Evolutionary conservation across 2,113 vertebrate species (phyloP).

Genomic region (Bujurquina vittata): DNA sequence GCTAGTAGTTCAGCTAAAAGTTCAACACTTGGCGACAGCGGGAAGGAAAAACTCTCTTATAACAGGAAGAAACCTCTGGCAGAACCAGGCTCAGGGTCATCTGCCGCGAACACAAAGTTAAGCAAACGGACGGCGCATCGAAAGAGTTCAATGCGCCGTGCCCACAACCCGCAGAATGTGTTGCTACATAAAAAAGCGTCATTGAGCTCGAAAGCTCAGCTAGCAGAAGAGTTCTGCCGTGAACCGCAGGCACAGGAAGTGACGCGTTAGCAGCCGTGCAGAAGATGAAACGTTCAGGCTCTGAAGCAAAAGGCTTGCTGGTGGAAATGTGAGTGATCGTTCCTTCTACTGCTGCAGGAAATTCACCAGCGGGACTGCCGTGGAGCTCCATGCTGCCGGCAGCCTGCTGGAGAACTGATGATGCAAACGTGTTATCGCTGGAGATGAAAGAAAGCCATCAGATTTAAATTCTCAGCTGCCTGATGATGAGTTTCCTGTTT

Average conservation of each 20-base stretch:
- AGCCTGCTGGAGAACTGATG: neutral
- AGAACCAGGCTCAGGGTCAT: too few species aligned
- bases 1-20: neutral
- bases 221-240: too few species aligned
- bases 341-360: neutral
- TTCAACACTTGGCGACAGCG: neutral
- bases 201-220: too few species aligned
- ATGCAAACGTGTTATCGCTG: neutral
- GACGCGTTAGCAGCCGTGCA: too few species aligned
- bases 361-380: neutral
- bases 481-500: constrained; percentile 21
- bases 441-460: neutral
- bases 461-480: constrained; percentile 14
- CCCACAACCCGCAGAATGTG: neutral
- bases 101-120: too few species aligned
- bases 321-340: too few species aligned
- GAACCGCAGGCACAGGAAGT: too few species aligned
- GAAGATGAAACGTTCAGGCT: too few species aligned
- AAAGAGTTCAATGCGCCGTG: neutral
- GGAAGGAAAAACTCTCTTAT: too few species aligned
- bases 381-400: neutral
- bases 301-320: too few species aligned
- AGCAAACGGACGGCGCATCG: neutral
- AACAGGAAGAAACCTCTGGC: too few species aligned
- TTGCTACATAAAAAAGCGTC: too few species aligned